Conservation (phyloP, 2,113 vertebrate genomes). For the Paradoxurus hermaphroditus region DNA sequence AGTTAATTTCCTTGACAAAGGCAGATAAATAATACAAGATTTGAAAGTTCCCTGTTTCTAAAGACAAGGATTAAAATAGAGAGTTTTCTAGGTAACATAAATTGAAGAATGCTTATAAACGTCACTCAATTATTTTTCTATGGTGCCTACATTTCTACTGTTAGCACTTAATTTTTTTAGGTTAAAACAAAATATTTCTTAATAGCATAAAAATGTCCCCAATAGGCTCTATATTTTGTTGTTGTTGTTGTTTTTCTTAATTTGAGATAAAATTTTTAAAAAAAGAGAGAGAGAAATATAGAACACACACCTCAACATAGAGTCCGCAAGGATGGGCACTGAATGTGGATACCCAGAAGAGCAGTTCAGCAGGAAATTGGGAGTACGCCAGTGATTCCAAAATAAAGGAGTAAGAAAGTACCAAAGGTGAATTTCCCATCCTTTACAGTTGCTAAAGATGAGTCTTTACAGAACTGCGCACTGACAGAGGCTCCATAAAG, state of each 20-base stretch:
- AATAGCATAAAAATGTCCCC: background rate
- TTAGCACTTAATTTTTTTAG: background rate
- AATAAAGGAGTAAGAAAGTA: background rate
- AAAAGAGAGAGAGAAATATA: background rate
- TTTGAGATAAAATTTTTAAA: background rate
- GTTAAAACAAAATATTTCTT: background rate
- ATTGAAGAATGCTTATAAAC: background rate
- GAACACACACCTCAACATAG: background rate
- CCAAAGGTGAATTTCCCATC: background rate
- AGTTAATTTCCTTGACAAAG: slow-evolving; percentile 35
- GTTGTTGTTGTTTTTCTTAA: background rate
- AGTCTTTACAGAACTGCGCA: background rate
- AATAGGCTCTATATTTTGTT: background rate
- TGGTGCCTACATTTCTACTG: background rate
- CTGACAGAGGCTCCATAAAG: background rate
- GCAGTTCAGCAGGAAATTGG: background rate
- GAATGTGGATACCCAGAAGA: background rate
- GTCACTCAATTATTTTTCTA: background rate
- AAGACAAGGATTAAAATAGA: background rate
- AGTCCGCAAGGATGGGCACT: background rate
- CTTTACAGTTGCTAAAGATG: background rate
- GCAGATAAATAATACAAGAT: background rate
- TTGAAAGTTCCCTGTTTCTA: slow-evolving; percentile 8
- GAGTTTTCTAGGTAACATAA: background rate
- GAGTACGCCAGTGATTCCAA: background rate